These are phyloP conservation scores for Anagyrus pseudococci DNA, from an alignment of 2,888 invertebrate genomes.

Conservation along the genomic window DNA sequence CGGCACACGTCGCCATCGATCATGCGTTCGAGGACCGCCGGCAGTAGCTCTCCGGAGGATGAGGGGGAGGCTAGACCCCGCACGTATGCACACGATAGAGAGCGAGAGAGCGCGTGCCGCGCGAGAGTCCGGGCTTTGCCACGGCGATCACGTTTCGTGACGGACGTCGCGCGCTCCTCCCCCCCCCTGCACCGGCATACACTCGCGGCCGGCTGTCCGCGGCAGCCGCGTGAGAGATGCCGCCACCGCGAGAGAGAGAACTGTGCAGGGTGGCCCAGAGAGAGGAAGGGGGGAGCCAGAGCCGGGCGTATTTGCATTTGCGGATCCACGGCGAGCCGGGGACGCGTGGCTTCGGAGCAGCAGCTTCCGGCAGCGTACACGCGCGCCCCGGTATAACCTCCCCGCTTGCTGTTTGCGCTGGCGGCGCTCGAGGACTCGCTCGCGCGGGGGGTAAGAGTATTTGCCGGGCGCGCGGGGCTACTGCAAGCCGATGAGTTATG, in stretches of 20 bases:
- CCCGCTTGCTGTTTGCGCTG: constrained; percentile 16
- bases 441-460: constrained; percentile 15
- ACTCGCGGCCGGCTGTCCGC: constrained; percentile 25
- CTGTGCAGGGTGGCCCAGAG: constrained; percentile 1
- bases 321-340: too few relatives aligned
- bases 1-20: constrained; percentile 13
- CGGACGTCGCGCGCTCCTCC: constrained; percentile 21
- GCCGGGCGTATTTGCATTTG: constrained; percentile 34
- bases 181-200: constrained; percentile 9
- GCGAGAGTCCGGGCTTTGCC: constrained; percentile 20
- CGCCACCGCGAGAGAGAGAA: constrained; percentile 3
- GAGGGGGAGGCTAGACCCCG: constrained; percentile 11
- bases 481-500: too few relatives aligned
- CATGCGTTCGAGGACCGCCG: constrained; percentile 9
- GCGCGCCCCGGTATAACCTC: too few relatives aligned
- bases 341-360: too few relatives aligned
- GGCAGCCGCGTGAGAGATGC: constrained; percentile 22
- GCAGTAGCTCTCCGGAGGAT: neutral
- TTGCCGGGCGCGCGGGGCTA: constrained; percentile 12
- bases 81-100: too few relatives aligned
- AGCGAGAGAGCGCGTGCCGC: neutral
- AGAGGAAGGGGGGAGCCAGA: neutral
- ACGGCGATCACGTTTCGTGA: constrained; percentile 38
- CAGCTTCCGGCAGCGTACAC: too few relatives aligned
- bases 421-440: neutral